Evolutionary conservation across 1,140 invertebrate genomes (phyloP), one percentile per base, ranked within the genome.

Genomic region (Lepidostoma basale): DNA sequence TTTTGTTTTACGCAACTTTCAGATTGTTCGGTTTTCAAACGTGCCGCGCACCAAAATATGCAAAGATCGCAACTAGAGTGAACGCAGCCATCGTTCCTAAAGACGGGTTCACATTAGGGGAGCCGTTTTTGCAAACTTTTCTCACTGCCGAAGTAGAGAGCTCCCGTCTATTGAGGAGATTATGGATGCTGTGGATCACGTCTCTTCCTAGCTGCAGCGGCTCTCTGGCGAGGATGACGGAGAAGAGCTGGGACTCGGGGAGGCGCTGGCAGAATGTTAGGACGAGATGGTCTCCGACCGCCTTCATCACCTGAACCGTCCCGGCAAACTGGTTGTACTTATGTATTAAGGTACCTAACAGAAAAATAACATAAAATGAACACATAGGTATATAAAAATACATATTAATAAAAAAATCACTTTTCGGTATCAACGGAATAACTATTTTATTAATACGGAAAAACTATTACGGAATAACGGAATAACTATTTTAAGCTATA

Each of bases 231-330:
- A 92, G 77, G 1, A 92, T 82, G 18, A 90, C 80, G 0, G 89
- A 88, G 75, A 87, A 92, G 0, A 90, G 81, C 68, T 90, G 85
- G 40, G 83, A 84, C 40, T 85, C 82, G 0, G 83, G 79, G 47
- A 84, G 81, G 20, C 85, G 84, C 63, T 88, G 85, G 72, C 91
- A 93, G 77, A 92, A 91, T 52, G 89, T 91, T 30, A 93, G 77
- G 2, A 92, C 87, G 72, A 91, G 77, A 75, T 92, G 89, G 68
- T 88, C 87, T 45, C 86, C 85, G 0, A 92, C 89, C 0, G 90
- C 90, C 74, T 92, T 92, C 70, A 90, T 83, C 62, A 93, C 90
- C 79, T 91, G 88, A 1, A 92, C 85, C 0, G 82, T 87, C 0
- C 91, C 91, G 1, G 80, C 83, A 74, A 92, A 91, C 74, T 90